A percentile compares a stretch with the other conserved stretches of the same genome.
phyloP scores from a whole-genome alignment of 2,113 vertebrate species.

The Pipa parva region DNA sequence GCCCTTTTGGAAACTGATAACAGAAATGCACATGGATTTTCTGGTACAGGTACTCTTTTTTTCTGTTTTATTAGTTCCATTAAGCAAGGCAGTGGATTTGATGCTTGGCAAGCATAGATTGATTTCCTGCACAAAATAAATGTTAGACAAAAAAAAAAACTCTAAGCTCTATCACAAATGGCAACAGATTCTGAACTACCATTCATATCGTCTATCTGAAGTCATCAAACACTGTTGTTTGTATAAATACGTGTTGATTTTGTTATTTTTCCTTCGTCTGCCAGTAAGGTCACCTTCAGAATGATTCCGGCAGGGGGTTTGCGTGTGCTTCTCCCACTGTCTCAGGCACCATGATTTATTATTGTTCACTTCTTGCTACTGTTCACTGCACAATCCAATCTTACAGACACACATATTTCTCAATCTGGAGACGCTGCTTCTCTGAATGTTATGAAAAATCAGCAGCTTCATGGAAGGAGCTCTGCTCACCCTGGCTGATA shows the following conservation, averaged over 20 bases:
- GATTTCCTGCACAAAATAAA: background rate
- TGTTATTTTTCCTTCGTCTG: constrained; percentile 52
- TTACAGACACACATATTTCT: constrained; percentile 79
- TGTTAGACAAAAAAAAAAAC: no score
- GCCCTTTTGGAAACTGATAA: no score
- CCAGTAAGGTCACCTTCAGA: constrained; percentile 72
- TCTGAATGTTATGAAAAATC: constrained; percentile 76
- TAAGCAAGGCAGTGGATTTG: background rate
- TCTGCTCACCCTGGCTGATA: constrained; percentile 52
- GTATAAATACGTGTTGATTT: constrained; percentile 46
- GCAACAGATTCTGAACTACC: background rate
- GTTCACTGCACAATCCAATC: constrained; percentile 82
- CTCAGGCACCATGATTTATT: constrained; percentile 73
- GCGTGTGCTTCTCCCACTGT: constrained; percentile 64
- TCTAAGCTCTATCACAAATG: background rate
- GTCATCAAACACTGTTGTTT: constrained; percentile 28
- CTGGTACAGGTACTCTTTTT: no score
- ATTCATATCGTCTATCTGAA: background rate
- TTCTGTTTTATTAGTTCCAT: no score
- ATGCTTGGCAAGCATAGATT: background rate
- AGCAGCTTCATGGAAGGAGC: constrained; percentile 59
- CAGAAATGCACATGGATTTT: no score
- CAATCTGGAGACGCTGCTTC: constrained; percentile 69
- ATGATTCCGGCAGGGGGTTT: constrained; percentile 65
- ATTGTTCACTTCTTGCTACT: constrained; percentile 74